Evolutionary conservation across 2,888 invertebrate species (phyloP).

Genomic region (Nudaria mundana): DNA sequence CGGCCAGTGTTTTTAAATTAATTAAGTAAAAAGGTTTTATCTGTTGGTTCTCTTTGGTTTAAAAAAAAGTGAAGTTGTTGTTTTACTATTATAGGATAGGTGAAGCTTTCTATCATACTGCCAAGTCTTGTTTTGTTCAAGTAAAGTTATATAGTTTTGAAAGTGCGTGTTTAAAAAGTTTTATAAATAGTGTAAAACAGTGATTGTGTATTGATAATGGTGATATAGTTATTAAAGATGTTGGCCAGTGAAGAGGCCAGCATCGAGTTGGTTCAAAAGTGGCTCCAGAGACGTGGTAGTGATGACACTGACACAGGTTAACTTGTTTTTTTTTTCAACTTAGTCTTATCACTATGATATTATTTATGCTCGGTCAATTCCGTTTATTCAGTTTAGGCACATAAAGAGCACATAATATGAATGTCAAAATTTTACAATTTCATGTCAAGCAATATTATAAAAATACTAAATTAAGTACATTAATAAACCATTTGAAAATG

Average conservation of each 20-base stretch:
- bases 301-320: constrained; percentile 67
- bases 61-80: background rate
- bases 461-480: too few relatives aligned
- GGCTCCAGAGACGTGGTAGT: constrained; percentile 64
- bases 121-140: too few relatives aligned
- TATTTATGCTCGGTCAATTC: too few relatives aligned
- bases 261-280: constrained; percentile 71
- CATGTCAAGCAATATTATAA: too few relatives aligned
- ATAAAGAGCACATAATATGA: too few relatives aligned
- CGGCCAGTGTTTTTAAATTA: constrained; percentile 28
- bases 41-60: background rate
- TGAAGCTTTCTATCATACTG: too few relatives aligned
- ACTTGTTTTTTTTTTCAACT: background rate
- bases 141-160: too few relatives aligned
- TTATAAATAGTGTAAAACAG: constrained; percentile 16
- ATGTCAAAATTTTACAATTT: too few relatives aligned
- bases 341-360: too few relatives aligned
- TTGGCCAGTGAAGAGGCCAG: constrained; percentile 74
- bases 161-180: constrained; percentile 14
- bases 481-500: too few relatives aligned
- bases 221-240: constrained; percentile 62
- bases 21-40: constrained; percentile 1
- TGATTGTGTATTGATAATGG: constrained; percentile 29
- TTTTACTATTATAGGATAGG: constrained; percentile 6
- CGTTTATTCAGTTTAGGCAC: too few relatives aligned